These are phyloP conservation scores for Micronycteris hirsuta DNA, from an alignment of 2,113 vertebrate species.

Conservation along the genomic window DNA sequence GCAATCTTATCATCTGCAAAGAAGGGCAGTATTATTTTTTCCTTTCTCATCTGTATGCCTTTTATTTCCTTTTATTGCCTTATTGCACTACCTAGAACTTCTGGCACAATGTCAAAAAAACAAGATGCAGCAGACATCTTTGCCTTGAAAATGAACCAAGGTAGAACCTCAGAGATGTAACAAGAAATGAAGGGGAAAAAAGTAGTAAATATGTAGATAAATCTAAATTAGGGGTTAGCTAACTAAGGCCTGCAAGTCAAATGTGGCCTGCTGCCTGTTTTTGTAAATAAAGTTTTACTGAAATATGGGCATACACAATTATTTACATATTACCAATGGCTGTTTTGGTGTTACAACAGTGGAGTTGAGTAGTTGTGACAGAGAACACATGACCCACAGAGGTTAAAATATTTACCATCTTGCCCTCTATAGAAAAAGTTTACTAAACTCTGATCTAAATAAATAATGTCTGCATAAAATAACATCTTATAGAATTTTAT, in stretches of 20 bases:
- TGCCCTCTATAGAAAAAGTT: not conserved
- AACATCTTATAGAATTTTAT: not conserved
- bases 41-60: not conserved
- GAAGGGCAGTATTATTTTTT: not conserved
- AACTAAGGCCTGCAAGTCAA: not conserved
- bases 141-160: conserved; percentile 13
- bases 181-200: conserved; percentile 15
- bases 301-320: conserved; percentile 1
- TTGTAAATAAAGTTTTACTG: conserved; percentile 30
- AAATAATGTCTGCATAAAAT: conserved; percentile 40
- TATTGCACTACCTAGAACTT: not conserved
- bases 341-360: not conserved
- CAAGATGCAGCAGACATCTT: not conserved
- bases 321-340: conserved; percentile 9
- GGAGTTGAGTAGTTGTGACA: not conserved
- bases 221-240: not conserved
- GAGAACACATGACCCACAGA: not conserved
- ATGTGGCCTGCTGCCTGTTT: not conserved
- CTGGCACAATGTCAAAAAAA: not conserved
- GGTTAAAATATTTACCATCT: conserved; percentile 52
- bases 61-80: not conserved
- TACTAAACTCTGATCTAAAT: conserved; percentile 15
- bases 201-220: not conserved
- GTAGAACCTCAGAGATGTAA: not conserved
- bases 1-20: not conserved